A percentile compares a stretch with the other conserved stretches of the same genome.
phyloP scores from a whole-genome alignment of 2,888 invertebrate genomes.

The Sturmia bella region DNA sequence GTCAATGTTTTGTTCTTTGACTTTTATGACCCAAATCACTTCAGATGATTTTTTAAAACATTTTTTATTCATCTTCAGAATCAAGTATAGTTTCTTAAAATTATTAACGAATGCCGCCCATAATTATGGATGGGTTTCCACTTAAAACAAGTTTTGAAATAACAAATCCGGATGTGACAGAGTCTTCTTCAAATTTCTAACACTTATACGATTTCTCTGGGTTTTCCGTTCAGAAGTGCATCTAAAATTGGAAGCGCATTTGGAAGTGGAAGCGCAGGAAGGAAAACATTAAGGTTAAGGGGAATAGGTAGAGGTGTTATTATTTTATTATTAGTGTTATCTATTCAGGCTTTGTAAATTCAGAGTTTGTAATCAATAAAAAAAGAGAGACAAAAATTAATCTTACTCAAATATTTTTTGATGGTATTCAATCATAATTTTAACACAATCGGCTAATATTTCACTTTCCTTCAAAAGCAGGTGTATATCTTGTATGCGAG shows the following conservation, averaged over 20 bases:
- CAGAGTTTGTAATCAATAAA: background rate
- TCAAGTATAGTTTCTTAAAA: constrained; percentile 25
- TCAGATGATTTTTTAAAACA: background rate
- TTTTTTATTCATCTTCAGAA: constrained; percentile 1
- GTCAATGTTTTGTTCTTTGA: too few species aligned
- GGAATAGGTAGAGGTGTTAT: constrained; percentile 42
- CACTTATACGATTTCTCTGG: constrained; percentile 73
- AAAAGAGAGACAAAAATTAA: background rate
- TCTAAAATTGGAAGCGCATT: constrained; percentile 71
- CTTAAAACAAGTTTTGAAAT: constrained; percentile 77
- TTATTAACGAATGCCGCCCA: background rate
- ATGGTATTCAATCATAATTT: constrained; percentile 80
- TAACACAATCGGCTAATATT: constrained; percentile 78
- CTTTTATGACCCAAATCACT: too few species aligned
- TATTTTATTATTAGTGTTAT: constrained; percentile 43
- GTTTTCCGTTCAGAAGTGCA: constrained; percentile 75
- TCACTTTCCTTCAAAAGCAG: constrained; percentile 77
- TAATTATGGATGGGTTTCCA: background rate
- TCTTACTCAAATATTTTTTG: constrained; percentile 80
- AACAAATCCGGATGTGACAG: constrained; percentile 78
- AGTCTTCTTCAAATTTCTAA: constrained; percentile 77
- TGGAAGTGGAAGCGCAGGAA: constrained; percentile 3
- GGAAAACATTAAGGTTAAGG: constrained; percentile 26
- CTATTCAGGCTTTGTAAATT: constrained; percentile 55
- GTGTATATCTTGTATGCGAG: constrained; percentile 77